phyloP scores from a whole-genome alignment of 2,888 invertebrate genomes.

The Ptycholaimellus sp. region DNA sequence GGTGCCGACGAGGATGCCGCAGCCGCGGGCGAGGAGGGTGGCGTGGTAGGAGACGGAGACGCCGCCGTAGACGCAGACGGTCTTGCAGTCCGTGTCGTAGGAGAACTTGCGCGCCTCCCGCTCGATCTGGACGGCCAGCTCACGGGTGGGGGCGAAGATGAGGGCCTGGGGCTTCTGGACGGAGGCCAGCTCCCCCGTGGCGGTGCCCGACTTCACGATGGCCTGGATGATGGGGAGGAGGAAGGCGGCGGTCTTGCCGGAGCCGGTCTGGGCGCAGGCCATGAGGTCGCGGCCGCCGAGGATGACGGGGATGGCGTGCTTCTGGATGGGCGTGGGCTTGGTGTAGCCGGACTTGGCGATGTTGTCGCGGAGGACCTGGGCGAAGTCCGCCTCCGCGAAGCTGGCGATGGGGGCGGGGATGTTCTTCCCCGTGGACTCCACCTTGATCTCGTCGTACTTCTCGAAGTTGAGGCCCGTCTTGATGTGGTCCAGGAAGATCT shows the following conservation, averaged over 20 bases:
- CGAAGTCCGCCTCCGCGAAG: too few species aligned
- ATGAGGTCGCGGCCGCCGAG: constrained; percentile 57
- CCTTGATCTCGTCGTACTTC: too few species aligned
- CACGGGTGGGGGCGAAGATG: constrained; percentile 68
- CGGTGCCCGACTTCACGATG: background rate
- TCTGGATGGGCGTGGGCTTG: constrained; percentile 76
- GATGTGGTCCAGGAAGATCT: too few species aligned
- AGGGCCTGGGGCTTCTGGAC: constrained; percentile 63
- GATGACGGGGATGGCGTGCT: constrained; percentile 60
- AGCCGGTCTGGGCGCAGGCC: constrained; percentile 91
- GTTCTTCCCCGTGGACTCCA: too few species aligned
- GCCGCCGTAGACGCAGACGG: too few species aligned
- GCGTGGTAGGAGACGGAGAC: too few species aligned
- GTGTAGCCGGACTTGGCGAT: constrained; percentile 50
- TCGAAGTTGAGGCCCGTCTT: too few species aligned
- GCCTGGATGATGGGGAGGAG: constrained; percentile 26
- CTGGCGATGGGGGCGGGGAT: too few species aligned
- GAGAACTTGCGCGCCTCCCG: constrained; percentile 62
- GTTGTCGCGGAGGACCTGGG: too few species aligned
- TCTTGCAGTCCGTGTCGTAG: too few species aligned
- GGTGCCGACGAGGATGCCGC: constrained; percentile 11
- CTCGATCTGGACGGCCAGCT: constrained; percentile 62
- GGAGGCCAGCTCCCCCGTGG: background rate
- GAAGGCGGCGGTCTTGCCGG: constrained; percentile 52
- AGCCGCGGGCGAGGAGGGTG: constrained; percentile 8